Evolutionary conservation across 2,797 vertebrate genomes (phyloP).

Genomic region (Diceros bicornis): DNA sequence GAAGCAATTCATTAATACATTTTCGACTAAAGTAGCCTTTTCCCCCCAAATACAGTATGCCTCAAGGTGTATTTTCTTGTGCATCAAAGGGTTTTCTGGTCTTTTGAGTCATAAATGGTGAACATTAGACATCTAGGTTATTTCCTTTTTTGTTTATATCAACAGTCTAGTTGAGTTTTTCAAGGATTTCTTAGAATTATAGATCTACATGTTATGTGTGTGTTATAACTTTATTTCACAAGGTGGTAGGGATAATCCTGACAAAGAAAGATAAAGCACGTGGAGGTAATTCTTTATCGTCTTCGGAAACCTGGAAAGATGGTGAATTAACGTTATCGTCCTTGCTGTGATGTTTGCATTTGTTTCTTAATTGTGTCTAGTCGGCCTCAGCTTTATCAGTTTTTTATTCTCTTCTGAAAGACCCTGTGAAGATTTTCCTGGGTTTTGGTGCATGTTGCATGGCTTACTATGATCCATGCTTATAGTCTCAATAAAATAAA

Average conservation of each 20-base stretch:
- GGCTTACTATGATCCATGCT: slow-evolving; percentile 27
- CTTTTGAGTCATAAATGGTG: neutral
- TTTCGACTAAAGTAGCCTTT: slow-evolving; percentile 35
- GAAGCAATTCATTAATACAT: slow-evolving; percentile 24
- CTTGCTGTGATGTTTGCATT: slow-evolving; percentile 68
- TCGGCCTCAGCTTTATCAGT: slow-evolving; percentile 58
- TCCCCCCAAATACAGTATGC: neutral
- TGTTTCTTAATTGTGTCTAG: slow-evolving; percentile 14
- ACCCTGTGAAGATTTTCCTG: neutral
- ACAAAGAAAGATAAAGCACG: slow-evolving; percentile 13
- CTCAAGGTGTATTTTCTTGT: neutral
- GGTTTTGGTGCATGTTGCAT: neutral
- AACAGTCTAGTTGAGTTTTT: slow-evolving; percentile 13
- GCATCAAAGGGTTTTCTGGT: slow-evolving; percentile 23
- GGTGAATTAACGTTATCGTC: neutral
- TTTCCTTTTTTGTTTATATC: slow-evolving; percentile 53
- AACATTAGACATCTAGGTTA: neutral
- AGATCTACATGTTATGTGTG: neutral
- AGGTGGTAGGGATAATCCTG: neutral
- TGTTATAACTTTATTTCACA: slow-evolving; percentile 40
- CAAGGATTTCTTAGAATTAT: slow-evolving; percentile 32
- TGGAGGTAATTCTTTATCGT: neutral
- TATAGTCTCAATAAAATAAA: slow-evolving; percentile 17
- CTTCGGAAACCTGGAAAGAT: slow-evolving; percentile 30
- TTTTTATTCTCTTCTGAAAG: slow-evolving; percentile 59